A percentile compares a stretch with the other conserved stretches of the same genome.
phyloP scores from a whole-genome alignment of 2,888 invertebrate genomes.

The Cheiracanthium punctorium region DNA sequence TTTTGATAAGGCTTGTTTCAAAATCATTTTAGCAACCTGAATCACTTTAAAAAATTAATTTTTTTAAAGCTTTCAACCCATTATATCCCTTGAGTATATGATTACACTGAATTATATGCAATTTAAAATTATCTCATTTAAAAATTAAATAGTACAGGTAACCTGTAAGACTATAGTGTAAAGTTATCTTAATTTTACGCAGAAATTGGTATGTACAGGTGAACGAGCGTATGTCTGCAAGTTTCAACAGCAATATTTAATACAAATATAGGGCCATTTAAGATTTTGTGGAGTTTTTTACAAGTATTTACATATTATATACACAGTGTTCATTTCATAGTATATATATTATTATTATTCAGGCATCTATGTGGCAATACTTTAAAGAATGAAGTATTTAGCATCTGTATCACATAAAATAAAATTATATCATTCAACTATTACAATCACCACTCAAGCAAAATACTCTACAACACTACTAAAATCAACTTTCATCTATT shows the following conservation, averaged over 20 bases:
- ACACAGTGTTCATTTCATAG: not conserved
- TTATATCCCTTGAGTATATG: no score
- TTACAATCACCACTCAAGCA: not conserved
- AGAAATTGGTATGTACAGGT: not conserved
- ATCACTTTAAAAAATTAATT: no score
- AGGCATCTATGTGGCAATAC: conserved; percentile 6
- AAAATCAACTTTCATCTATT: no score
- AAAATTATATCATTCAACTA: not conserved
- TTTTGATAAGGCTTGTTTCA: no score
- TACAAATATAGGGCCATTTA: conserved; percentile 4
- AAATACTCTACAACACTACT: no score
- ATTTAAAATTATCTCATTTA: not conserved
- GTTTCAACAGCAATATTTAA: not conserved
- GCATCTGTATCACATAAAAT: not conserved
- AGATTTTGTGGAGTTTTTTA: not conserved
- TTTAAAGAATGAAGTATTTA: not conserved
- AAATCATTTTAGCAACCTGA: no score
- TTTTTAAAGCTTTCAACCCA: no score
- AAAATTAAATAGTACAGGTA: not conserved
- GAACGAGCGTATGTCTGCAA: not conserved
- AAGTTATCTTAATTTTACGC: not conserved
- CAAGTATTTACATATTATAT: conserved; percentile 4
- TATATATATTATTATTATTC: not conserved
- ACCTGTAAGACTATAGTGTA: not conserved
- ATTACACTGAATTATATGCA: not conserved